Evolutionary conservation across 37 sponge, comb jelly and placozoan species (phyloP).

Genomic region (Beroe forskalii): DNA sequence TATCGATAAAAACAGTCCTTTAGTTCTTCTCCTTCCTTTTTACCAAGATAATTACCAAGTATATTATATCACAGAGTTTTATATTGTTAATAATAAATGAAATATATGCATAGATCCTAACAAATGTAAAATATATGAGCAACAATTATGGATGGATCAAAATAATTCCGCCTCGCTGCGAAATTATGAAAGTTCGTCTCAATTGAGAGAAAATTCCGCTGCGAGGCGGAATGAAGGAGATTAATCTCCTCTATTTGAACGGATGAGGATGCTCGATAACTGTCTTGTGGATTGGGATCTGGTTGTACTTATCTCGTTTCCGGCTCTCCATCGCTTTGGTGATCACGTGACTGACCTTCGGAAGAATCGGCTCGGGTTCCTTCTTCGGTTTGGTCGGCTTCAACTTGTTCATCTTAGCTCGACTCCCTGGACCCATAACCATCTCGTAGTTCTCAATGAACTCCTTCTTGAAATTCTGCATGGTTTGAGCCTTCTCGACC

Average conservation of each 20-base stretch:
- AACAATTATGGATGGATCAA: no score
- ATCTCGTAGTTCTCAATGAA: conserved; percentile 55
- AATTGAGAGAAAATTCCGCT: no score
- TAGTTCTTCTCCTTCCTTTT: no score
- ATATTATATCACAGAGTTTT: no score
- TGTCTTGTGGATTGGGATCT: not conserved
- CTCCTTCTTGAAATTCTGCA: conserved; percentile 45
- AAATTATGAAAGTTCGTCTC: no score
- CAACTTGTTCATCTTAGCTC: conserved; percentile 52
- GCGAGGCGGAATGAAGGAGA: no score
- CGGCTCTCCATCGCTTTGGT: conserved; percentile 47
- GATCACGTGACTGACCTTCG: conserved; percentile 32
- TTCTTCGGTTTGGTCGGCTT: conserved; percentile 32
- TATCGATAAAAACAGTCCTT: no score
- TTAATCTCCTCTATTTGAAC: conserved; percentile 53
- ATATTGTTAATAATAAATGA: no score
- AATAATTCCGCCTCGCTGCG: no score
- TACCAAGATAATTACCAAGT: no score
- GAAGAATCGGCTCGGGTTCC: conserved; percentile 44
- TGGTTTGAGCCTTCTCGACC: conserved; percentile 8
- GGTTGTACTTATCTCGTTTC: conserved; percentile 32
- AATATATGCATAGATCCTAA: no score
- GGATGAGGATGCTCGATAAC: conserved; percentile 57
- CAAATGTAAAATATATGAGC: no score
- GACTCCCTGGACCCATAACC: conserved; percentile 57